A percentile compares a stretch with the other conserved stretches of the same genome.
Conservation (phyloP, 35 echinoderm and acorn worm genomes). For the Ptychodera flava region DNA sequence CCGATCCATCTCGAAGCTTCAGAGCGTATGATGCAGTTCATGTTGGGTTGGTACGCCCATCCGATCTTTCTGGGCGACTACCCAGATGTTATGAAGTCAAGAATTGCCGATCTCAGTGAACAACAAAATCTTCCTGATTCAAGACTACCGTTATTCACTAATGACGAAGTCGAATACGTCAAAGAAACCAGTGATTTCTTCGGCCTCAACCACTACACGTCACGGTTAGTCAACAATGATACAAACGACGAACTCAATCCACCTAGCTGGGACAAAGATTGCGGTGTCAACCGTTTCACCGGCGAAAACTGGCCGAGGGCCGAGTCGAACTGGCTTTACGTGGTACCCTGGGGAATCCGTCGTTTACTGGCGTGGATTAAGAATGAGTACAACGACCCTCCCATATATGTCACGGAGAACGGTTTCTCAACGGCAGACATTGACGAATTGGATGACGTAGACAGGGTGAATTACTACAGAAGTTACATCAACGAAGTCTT, state of each 20-base stretch:
- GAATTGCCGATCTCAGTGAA: conserved; percentile 50
- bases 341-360: conserved; percentile 87
- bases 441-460: conserved; percentile 40
- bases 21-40: conserved; percentile 52
- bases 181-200: conserved; percentile 55
- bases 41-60: conserved; percentile 77
- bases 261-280: conserved; percentile 28
- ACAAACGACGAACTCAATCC: conserved; percentile 4
- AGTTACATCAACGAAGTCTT: conserved; percentile 73
- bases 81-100: conserved; percentile 72
- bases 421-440: conserved; percentile 56
- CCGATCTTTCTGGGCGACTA: conserved; percentile 85
- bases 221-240: background rate
- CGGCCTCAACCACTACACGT: conserved; percentile 16
- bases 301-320: conserved; percentile 71
- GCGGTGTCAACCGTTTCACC: conserved; percentile 68
- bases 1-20: conserved; percentile 47
- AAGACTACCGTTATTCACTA: conserved; percentile 72
- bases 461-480: conserved; percentile 46
- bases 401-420: conserved; percentile 95
- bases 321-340: conserved; percentile 56
- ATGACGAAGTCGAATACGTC: conserved; percentile 45
- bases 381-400: conserved; percentile 58
- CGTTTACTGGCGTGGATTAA: conserved; percentile 79
- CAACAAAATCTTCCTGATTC: conserved; percentile 40